phyloP scores from a whole-genome alignment of 2,113 vertebrate genomes.

The Macheiramphus alcinus region DNA sequence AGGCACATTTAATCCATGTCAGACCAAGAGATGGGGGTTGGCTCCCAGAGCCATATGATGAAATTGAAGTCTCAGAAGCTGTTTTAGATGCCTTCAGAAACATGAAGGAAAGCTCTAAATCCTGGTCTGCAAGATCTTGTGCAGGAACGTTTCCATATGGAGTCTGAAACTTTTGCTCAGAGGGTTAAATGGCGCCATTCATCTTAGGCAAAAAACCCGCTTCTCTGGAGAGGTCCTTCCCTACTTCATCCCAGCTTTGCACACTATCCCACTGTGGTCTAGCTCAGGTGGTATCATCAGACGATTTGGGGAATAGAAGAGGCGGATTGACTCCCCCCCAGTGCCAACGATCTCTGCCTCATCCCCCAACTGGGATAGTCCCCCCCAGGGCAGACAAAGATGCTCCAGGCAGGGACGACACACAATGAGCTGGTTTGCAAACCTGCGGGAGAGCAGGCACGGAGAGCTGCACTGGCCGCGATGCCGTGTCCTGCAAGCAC shows the following conservation, averaged over 20 bases:
- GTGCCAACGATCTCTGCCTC: not conserved
- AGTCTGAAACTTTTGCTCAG: not conserved
- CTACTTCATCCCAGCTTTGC: not conserved
- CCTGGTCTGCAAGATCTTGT: not conserved
- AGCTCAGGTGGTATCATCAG: not conserved
- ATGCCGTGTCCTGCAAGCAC: not conserved
- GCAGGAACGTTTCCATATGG: not conserved
- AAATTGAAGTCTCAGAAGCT: not conserved
- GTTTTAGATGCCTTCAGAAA: not conserved
- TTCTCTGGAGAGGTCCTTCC: not conserved
- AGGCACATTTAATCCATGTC: not conserved
- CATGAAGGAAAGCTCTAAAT: not conserved
- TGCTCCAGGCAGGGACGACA: not conserved
- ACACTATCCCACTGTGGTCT: not conserved
- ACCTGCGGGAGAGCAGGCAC: not conserved
- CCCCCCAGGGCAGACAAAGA: not conserved
- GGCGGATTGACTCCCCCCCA: not conserved
- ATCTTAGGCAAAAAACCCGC: not conserved
- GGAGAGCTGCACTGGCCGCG: accelerated
- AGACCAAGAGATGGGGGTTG: not conserved
- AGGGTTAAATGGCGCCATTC: not conserved
- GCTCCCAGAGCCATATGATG: not conserved
- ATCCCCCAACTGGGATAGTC: not conserved
- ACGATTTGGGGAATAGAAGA: not conserved
- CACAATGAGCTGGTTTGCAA: not conserved